These are phyloP conservation scores for Aphelocoma coerulescens DNA, from an alignment of 2,113 vertebrate genomes.

Conservation along the genomic window DNA sequence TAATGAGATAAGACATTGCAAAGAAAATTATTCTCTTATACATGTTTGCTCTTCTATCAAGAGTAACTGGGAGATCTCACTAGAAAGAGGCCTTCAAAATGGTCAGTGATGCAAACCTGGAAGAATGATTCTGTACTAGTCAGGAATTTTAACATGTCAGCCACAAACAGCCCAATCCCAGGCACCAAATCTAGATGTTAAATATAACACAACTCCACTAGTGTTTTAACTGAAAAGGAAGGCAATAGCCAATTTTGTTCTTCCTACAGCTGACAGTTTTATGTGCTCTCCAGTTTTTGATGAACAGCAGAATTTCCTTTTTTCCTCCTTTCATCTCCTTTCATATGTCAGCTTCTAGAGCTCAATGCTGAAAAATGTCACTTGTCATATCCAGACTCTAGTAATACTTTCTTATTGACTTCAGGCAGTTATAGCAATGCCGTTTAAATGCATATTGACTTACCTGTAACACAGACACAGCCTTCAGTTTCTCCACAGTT, in stretches of 20 bases:
- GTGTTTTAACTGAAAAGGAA: not conserved
- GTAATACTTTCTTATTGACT: not conserved
- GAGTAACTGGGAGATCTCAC: not conserved
- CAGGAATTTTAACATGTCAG: not conserved
- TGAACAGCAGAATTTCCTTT: constrained; percentile 1
- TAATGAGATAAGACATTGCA: not conserved
- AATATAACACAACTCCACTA: not conserved
- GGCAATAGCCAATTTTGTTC: not conserved
- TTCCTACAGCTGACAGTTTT: constrained; percentile 26
- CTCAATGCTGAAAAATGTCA: constrained; percentile 22
- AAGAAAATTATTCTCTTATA: not conserved
- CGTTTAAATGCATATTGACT: constrained; percentile 9
- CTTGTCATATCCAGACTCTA: not conserved
- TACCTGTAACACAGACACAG: not conserved
- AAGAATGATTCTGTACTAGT: not conserved
- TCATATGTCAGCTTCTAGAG: constrained; percentile 18
- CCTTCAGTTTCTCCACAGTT: not conserved
- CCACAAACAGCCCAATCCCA: not conserved
- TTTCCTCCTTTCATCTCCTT: constrained; percentile 30
- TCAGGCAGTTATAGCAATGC: not conserved
- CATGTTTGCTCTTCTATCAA: not conserved
- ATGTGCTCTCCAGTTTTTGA: constrained; percentile 11
- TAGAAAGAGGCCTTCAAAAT: not conserved
- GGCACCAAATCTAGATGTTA: not conserved
- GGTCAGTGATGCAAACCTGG: not conserved